Evolutionary conservation across 2,113 vertebrate species (phyloP), one percentile per base, ranked within the genome.

Genomic region (Dissostichus mawsoni): DNA sequence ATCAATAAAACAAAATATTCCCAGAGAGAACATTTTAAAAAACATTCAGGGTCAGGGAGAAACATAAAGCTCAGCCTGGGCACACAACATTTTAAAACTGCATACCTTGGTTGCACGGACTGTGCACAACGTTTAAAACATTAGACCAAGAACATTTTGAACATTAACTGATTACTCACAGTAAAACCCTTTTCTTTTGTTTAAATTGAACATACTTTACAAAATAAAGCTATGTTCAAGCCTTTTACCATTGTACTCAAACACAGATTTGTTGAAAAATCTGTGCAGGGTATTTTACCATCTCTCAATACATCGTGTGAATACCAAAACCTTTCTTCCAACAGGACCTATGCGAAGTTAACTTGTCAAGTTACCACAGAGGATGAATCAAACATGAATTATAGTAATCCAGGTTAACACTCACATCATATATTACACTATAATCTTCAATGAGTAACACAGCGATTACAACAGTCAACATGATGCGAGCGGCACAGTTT

Each of bases 401-500:
- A 41, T 12, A 61, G 65, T 4, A n/a, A 67, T 0, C 12, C 61
- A 50, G 2, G 12, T 51, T 16, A 69, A 69, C 53, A 73, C 4
- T 36, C 13, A 1, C 48, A 44, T 53, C 51, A 61, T 29, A n/a
- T 20, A 2, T 50, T 50, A 14, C 29, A 62, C 47, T 3, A 1
- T 41, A n/a, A 69, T 58, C 23, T 4, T 2, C 11, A 25, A 3
- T 11, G 8, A 78, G 20, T 25, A 11, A n/a, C 9, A 76, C 25
- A 44, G 17, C 20, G 45, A 10, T 74, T 9, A 74, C 29, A 52
- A 36, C 25, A 76, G 14, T 69, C 63, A 69, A 47, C 63, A 17
- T 1, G 48, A 77, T 23, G 52, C 8, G 23, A 13, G 14, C 20
- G 59, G 78, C 63, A 81, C 78, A 87, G 59, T 56, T 81, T 65